Conservation (phyloP, 2,113 vertebrate species). For the Candoia aspera region DNA sequence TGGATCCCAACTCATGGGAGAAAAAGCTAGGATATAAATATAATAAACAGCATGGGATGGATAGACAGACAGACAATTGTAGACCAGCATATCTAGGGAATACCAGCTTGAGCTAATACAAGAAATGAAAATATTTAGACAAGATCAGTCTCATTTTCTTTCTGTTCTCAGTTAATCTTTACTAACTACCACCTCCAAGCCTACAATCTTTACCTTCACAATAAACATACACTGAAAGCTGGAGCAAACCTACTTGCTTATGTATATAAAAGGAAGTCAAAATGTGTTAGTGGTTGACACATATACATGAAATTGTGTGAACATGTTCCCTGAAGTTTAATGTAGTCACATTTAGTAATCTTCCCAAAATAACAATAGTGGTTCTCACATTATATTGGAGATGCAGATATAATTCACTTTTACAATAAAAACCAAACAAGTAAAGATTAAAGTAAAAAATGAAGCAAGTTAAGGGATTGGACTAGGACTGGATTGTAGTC, state of each 20-base stretch:
- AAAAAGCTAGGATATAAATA: neutral
- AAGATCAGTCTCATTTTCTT: neutral
- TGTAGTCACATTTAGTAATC: neutral
- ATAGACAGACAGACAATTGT: neutral
- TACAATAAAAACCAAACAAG: neutral
- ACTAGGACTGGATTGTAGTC: neutral
- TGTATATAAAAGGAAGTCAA: neutral
- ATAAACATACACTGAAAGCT: neutral
- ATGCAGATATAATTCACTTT: slow-evolving; percentile 7
- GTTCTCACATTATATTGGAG: slow-evolving; percentile 1
- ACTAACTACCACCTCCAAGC: neutral
- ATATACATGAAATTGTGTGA: slow-evolving; percentile 6
- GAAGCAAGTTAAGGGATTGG: neutral
- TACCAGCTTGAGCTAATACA: neutral
- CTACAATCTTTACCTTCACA: too few relatives aligned
- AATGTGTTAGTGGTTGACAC: neutral
- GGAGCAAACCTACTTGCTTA: neutral
- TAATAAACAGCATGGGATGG: neutral
- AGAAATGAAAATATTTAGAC: neutral
- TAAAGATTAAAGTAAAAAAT: neutral
- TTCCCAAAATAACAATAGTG: slow-evolving; percentile 11
- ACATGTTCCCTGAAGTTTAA: neutral
- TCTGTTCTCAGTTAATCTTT: neutral
- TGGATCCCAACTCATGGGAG: neutral
- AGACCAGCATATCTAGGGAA: neutral